Evolutionary conservation across 2,113 vertebrate genomes (phyloP), one percentile per base, ranked within the genome.

Genomic region (Calcarius ornatus): DNA sequence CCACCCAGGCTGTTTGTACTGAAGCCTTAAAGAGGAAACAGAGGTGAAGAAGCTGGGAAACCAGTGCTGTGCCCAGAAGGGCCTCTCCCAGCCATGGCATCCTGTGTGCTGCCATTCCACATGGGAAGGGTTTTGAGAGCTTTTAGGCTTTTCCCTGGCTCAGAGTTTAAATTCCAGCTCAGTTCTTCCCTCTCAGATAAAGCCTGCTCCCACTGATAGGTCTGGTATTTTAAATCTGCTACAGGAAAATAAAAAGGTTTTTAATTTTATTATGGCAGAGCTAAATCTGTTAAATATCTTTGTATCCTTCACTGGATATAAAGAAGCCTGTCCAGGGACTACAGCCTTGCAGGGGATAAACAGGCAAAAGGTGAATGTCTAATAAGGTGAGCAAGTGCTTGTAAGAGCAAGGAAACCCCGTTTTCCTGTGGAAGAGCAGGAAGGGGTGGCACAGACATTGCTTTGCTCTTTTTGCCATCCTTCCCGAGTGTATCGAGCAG

Each of bases 41-140:
- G 84, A 81, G 51, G 43, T 76, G 71, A 71, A 73, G 80, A 33
- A 78, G 53, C 43, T 91, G 73, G 81, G 75, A 76, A 94, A 75
- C 3, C 65, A 73, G 25, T 8, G 1, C 56, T 23, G 65, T 87
- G 75, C 38, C 76, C 64, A 21, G 43, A 56, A 70, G 38, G 27
- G 47, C 45, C 61, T 88, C 28, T 89, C 77, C 86, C 83, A 69
- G 76, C 87, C 40, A 6, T 1, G 2, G 57, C 35, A 45, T 59
- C 54, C 86, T 65, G 63, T 0, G 0, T 38, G 45, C 19, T 72
- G 31, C 66, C 50, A 4, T 76, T 56, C 4, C 5, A 28, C 3
- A 0, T 7, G 50, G 37, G n/a, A 60, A 79, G 28, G 54, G 9
- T 51, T 15, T 20, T n/a, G 43, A 17, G 24, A 30, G 59, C 6